Evolutionary conservation across 2,888 invertebrate species (phyloP).

Genomic region (Parasteatoda lunata): DNA sequence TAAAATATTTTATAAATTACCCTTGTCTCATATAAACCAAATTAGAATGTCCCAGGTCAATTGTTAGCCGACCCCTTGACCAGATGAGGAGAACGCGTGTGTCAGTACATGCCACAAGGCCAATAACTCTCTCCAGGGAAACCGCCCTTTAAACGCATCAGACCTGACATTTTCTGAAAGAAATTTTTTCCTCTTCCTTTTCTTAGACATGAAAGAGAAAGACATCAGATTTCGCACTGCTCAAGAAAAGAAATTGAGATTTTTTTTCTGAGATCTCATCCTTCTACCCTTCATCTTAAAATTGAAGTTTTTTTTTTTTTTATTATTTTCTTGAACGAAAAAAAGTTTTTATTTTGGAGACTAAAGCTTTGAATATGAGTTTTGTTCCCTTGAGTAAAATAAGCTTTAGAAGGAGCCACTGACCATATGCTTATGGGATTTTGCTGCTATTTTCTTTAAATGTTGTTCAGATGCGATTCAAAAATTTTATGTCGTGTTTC

Average conservation of each 20-base stretch:
- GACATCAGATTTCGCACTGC: slow-evolving; percentile 60
- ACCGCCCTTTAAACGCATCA: slow-evolving; percentile 58
- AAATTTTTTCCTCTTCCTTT: slow-evolving; percentile 19
- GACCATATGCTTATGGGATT: slow-evolving; percentile 5
- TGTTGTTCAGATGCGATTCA: not conserved
- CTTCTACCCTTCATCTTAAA: not conserved
- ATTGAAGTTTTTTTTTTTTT: not conserved
- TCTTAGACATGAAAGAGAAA: slow-evolving; percentile 35
- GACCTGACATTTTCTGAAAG: slow-evolving; percentile 63
- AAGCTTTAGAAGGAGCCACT: slow-evolving; percentile 1
- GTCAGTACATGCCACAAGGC: slow-evolving; percentile 56
- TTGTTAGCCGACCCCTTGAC: slow-evolving; percentile 31
- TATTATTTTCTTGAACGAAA: not conserved
- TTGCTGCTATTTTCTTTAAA: not conserved
- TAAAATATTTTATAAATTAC: too few relatives aligned
- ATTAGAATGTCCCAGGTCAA: slow-evolving; percentile 1
- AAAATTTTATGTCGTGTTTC: not conserved
- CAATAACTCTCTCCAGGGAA: slow-evolving; percentile 57
- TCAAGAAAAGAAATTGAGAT: slow-evolving; percentile 52
- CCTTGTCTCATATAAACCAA: not conserved
- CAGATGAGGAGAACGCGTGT: slow-evolving; percentile 32
- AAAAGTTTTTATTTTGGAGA: not conserved
- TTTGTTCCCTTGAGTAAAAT: not conserved
- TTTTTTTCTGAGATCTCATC: slow-evolving; percentile 30
- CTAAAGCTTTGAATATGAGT: not conserved